Evolutionary conservation across 2,888 invertebrate genomes (phyloP).

Genomic region (Phytoseiulus persimilis): DNA sequence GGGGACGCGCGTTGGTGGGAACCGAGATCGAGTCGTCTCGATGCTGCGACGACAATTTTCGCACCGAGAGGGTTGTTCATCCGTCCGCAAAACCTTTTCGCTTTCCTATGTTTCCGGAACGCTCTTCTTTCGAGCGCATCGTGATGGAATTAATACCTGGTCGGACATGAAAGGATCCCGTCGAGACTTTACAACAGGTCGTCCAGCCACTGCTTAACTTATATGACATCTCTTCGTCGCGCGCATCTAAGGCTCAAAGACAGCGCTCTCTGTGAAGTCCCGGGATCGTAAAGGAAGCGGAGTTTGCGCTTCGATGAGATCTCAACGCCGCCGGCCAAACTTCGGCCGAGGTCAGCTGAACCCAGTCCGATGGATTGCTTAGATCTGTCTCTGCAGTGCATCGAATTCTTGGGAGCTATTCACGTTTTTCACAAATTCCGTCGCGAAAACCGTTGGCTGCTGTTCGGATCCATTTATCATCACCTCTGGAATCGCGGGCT

Average conservation of each 20-base stretch:
- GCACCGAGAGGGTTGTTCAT: too few relatives aligned
- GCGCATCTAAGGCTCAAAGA: neutral
- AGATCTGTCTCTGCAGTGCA: too few relatives aligned
- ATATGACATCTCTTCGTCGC: neutral
- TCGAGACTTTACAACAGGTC: neutral
- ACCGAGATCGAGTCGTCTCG: too few relatives aligned
- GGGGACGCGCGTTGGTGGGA: too few relatives aligned
- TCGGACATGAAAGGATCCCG: neutral
- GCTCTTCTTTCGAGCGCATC: neutral
- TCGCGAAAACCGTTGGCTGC: too few relatives aligned
- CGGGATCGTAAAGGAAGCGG: neutral
- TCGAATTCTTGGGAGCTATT: too few relatives aligned
- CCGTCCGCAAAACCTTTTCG: too few relatives aligned
- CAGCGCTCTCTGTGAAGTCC: neutral
- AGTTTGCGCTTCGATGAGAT: neutral
- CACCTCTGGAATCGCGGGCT: too few relatives aligned
- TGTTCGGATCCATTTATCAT: too few relatives aligned
- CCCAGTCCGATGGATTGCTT: neutral
- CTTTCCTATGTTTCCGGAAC: too few relatives aligned
- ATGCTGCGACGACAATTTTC: too few relatives aligned
- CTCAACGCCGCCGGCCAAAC: neutral
- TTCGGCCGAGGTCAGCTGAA: neutral
- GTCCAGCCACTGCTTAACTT: neutral
- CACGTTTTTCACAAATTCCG: too few relatives aligned
- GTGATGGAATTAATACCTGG: neutral